Evolutionary conservation across 1,140 invertebrate species (phyloP), one percentile per base, ranked within the genome.

Genomic region (Harlomillsia oculata): DNA sequence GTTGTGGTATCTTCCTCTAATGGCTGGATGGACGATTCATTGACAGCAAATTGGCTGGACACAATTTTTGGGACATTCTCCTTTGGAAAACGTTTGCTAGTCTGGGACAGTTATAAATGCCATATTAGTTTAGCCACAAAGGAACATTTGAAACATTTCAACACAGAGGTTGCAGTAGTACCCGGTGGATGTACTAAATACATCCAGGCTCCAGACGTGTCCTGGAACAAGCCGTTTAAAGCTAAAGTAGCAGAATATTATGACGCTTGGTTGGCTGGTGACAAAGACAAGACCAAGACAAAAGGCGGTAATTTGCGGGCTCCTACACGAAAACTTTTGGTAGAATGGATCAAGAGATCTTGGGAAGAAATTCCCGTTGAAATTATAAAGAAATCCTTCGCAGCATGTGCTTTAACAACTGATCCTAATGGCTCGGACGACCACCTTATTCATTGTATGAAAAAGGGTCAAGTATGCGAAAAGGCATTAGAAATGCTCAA

Each of bases 181-280:
- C 55, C 60, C 13, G 60, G 60, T 4, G 63, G 65, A 4, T 55
- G 64, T 43, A 67, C 65, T 18, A 62, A 59, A 50, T 36, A 58
- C 14, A 29, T 67, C 9, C 66, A 67, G 44, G 57, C 66, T 9
- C 39, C 62, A 5, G 66, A 67, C 45, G 48, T 67, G 3, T 41
- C 21, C 25, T 53, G 66, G 49, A 67, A 67, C 45, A 55, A 56
- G 34, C 46, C 54, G 5, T 67, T 67, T 39, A 67, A 67, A 20
- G 39, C 18, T 16, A 2, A 2, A 16, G 23, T 41, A 14, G 16
- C 9, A 20, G 11, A 2, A 2, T 21, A 41, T 11, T 41, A 41
- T 20, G 23, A 41, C 9, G n/a, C 2, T 2, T 41, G 39, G 39
- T 21, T 41, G 23, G 39, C 39, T 20, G 18, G 16, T 2, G 39